These are phyloP conservation scores for Teleiodes luculella DNA, from an alignment of 2,888 invertebrate genomes.

Conservation along the genomic window DNA sequence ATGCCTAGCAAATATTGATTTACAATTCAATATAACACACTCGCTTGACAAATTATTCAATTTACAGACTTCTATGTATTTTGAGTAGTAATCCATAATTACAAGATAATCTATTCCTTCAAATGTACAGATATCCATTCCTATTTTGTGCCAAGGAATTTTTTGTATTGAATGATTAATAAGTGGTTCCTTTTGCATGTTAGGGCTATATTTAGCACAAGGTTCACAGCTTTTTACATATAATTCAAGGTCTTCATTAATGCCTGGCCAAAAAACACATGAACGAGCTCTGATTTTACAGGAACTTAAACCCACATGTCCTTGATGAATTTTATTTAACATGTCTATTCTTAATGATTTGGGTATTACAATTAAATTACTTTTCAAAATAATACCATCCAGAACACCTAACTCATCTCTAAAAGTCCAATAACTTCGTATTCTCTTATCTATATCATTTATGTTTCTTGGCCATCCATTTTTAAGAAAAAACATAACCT, in stretches of 20 bases:
- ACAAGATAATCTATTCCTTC: slow-evolving; percentile 18
- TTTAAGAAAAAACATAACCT: too few species aligned
- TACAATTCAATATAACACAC: slow-evolving; percentile 17
- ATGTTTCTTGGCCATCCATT: too few species aligned
- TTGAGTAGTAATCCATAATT: slow-evolving; percentile 30
- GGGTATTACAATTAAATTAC: slow-evolving; percentile 15
- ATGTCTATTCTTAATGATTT: background rate
- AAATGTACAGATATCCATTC: too few species aligned
- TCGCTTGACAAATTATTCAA: slow-evolving; percentile 11
- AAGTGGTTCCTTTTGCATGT: too few species aligned
- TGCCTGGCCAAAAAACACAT: background rate
- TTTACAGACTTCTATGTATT: slow-evolving; percentile 29
- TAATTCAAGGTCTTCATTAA: slow-evolving; percentile 13
- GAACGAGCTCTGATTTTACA: too few species aligned
- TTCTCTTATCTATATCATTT: background rate
- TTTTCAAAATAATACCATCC: slow-evolving; percentile 17
- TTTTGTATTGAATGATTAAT: too few species aligned
- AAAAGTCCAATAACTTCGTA: slow-evolving; percentile 5
- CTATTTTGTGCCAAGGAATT: too few species aligned
- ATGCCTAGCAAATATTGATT: slow-evolving; percentile 25
- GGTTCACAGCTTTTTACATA: slow-evolving; percentile 2
- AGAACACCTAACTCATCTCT: slow-evolving; percentile 13
- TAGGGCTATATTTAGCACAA: too few species aligned
- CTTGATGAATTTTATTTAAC: background rate
- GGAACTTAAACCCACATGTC: too few species aligned